Base-by-base conservation (phyloP, 2,888 invertebrate genomes). In the Cryptocheilus praepositus region DNA sequence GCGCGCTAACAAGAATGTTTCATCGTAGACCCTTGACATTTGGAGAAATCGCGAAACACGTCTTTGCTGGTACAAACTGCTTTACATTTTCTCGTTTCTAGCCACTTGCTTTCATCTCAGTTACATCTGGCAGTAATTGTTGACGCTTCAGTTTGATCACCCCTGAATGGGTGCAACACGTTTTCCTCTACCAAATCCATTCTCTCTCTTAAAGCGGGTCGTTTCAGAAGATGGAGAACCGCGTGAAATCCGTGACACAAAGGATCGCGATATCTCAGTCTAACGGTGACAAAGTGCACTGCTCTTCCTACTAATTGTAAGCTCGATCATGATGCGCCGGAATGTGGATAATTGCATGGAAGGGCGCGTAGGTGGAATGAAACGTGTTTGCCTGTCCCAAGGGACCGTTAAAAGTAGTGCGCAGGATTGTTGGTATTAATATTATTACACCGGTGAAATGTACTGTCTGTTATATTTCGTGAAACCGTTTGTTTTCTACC, bases 211-310 rank as follows among this genome's bases (percentile, higher is more conserved):
- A n/a, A 49, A 49, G 49, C 49, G 18, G 7, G n/a, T 49, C 49
- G 49, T 49, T n/a, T 16, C 18, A 5, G 49, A 49, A 49, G 49
- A 49, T n/a, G 49, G 49, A 49, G 49, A 4, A 49, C n/a, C 16
- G 49, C 49, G 16, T 16, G 18, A 49, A 49, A 49, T 49, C 7
- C 49, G 49, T 13, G 49, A 16, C 53, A 44, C 19, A 57, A 51
- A 58, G 22, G 44, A 52, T 7, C 15, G 43, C 49, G 43, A 43
- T 28, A 21, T 51, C 28, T 57, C 54, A 21, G 46, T 63, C 56
- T 56, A 56, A 56, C 62, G 43, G 19, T 63, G 63, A 63, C 56
- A 56, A 63, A 63, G 54, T 49, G 51, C 28, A 21, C 18, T 11
- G 60, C 53, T 52, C 13, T 22, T 51, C 18, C 56, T 19, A 51